Evolutionary conservation across 2,888 invertebrate genomes (phyloP).

Genomic region (Conistra vaccinii): DNA sequence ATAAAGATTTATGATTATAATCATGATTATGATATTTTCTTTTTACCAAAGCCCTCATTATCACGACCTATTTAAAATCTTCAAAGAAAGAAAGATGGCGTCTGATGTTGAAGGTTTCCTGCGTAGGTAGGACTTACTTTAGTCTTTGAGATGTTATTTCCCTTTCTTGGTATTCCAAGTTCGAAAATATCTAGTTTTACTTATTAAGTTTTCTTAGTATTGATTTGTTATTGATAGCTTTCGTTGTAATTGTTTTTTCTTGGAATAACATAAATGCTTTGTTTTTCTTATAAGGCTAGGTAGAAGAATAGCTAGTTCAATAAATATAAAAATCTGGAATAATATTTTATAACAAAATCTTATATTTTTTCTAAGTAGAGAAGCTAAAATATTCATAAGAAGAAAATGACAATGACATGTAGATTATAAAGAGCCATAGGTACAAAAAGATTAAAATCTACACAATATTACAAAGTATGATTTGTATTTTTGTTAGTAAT

Average conservation of each 20-base stretch:
- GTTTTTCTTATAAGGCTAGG: background rate
- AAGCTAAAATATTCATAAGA: too few species aligned
- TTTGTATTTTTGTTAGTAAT: too few species aligned
- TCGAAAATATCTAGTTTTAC: background rate
- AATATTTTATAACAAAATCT: too few species aligned
- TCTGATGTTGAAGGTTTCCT: background rate
- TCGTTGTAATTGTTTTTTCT: background rate
- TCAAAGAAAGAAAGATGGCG: slow-evolving; percentile 15
- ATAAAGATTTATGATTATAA: too few species aligned
- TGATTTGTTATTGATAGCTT: background rate
- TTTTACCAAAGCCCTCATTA: background rate
- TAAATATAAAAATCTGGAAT: background rate
- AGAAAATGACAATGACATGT: too few species aligned
- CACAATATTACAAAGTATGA: too few species aligned
- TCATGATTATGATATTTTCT: background rate
- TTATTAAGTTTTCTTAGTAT: background rate
- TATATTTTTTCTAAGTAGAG: too few species aligned
- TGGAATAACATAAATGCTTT: background rate
- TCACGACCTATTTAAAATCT: slow-evolving; percentile 16
- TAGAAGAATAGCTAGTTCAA: background rate
- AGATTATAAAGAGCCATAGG: too few species aligned
- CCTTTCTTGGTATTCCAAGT: background rate
- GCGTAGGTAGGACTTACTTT: slow-evolving; percentile 7
- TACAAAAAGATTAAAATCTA: too few species aligned
- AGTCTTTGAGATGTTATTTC: slow-evolving; percentile 10